Evolutionary conservation across 53 echinoderm and acorn worm genomes (phyloP).

Genomic region (Holothuria scabra): DNA sequence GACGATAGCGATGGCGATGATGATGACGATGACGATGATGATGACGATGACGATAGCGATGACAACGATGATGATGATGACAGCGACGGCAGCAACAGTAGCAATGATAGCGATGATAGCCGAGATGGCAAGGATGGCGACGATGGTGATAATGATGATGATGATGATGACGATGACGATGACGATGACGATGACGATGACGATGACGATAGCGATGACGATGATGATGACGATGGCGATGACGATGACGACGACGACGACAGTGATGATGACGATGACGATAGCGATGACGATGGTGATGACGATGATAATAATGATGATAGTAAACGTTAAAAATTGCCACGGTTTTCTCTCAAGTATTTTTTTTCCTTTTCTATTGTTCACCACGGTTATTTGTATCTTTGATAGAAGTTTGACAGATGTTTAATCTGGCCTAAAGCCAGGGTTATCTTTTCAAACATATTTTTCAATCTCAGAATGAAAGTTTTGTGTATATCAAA

Average conservation of each 20-base stretch:
- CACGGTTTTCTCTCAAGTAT: too few species aligned
- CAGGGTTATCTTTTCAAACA: too few species aligned
- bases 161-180: not conserved
- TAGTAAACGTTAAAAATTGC: too few species aligned
- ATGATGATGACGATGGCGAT: not conserved
- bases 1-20: not conserved
- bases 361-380: too few species aligned
- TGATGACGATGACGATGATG: conserved; percentile 11
- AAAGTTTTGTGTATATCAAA: too few species aligned
- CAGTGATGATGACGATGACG: not conserved
- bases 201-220: not conserved
- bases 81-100: conserved; percentile 9
- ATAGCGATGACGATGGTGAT: not conserved
- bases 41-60: not conserved
- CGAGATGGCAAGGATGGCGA: not conserved
- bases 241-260: not conserved
- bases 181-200: not conserved
- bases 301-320: not conserved
- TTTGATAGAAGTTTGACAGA: too few species aligned
- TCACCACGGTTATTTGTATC: too few species aligned
- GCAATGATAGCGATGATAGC: conserved; percentile 12
- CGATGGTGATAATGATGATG: not conserved
- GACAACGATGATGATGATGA: conserved; percentile 44
- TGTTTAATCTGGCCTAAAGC: too few species aligned
- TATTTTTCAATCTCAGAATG: too few species aligned